Evolutionary conservation across 2,888 invertebrate species (phyloP).

Genomic region (Agrotis exclamationis): DNA sequence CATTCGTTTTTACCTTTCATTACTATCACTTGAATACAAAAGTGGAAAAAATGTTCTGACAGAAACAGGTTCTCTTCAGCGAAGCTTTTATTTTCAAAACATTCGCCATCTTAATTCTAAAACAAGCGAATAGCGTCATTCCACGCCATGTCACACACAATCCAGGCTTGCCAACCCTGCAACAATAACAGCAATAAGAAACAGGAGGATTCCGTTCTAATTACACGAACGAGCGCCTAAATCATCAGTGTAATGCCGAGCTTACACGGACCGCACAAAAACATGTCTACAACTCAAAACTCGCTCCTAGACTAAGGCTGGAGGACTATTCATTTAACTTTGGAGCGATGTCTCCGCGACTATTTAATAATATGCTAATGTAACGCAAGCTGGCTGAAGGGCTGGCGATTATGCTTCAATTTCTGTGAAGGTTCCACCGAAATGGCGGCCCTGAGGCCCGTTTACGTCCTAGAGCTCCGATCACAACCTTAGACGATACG

Average conservation of each 20-base stretch:
- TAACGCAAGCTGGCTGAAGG: constrained; percentile 48
- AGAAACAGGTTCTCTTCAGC: background rate
- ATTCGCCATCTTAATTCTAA: too few relatives aligned
- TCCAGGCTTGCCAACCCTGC: constrained; percentile 31
- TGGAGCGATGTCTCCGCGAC: constrained; percentile 20
- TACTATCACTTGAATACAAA: too few relatives aligned
- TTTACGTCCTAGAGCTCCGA: background rate
- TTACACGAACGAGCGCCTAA: constrained; percentile 41
- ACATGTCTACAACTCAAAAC: constrained; percentile 10
- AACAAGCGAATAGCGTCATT: background rate
- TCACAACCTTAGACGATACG: background rate
- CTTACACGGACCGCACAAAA: constrained; percentile 44
- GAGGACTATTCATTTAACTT: constrained; percentile 33
- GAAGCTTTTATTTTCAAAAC: background rate
- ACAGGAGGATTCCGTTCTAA: constrained; percentile 53
- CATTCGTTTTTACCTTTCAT: too few relatives aligned
- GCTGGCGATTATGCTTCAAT: constrained; percentile 64
- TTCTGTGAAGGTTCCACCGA: constrained; percentile 37
- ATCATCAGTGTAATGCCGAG: constrained; percentile 40
- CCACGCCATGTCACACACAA: background rate
- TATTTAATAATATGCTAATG: constrained; percentile 71
- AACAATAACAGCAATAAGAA: constrained; percentile 48
- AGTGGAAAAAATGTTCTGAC: too few relatives aligned
- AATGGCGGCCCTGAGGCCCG: constrained; percentile 15
- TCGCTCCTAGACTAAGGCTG: background rate